Percentiles rank a stretch among this genome's conserved stretches.
These are phyloP conservation scores for Laspeyria flexula DNA, from an alignment of 2,888 invertebrate genomes.

Conservation along the genomic window DNA sequence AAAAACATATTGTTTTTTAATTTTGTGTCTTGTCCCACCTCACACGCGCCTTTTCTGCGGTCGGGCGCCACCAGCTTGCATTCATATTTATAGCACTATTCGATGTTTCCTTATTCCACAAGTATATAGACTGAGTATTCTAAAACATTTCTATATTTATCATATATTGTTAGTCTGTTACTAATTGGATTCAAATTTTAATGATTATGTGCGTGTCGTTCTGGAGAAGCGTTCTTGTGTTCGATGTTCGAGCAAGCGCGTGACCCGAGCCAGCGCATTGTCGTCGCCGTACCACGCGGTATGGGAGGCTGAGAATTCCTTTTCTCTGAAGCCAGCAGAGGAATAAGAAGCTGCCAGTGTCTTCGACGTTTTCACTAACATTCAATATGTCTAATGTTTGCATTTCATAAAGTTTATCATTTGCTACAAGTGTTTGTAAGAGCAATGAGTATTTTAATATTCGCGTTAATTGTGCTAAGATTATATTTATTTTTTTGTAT, in stretches of 20 bases:
- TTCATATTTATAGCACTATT: slow-evolving; percentile 44
- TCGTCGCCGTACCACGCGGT: slow-evolving; percentile 52
- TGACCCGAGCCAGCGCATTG: slow-evolving; percentile 19
- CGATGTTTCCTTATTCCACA: slow-evolving; percentile 45
- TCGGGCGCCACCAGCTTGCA: slow-evolving; percentile 40
- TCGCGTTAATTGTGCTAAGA: slow-evolving; percentile 54
- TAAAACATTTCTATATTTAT: slow-evolving; percentile 41
- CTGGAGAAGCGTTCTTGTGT: slow-evolving; percentile 44
- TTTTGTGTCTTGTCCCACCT: slow-evolving; percentile 47
- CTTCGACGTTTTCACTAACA: slow-evolving; percentile 19
- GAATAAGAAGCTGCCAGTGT: slow-evolving; percentile 74
- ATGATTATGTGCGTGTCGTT: slow-evolving; percentile 30
- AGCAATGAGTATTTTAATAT: slow-evolving; percentile 47
- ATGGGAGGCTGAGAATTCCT: slow-evolving; percentile 70
- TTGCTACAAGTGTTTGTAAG: slow-evolving; percentile 43
- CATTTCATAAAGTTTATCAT: slow-evolving; percentile 41
- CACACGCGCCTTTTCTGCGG: slow-evolving; percentile 42
- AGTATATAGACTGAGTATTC: slow-evolving; percentile 52
- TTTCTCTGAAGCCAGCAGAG: slow-evolving; percentile 82
- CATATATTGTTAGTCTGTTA: slow-evolving; percentile 22
- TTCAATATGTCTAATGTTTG: slow-evolving; percentile 38
- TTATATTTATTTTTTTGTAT: slow-evolving; percentile 79
- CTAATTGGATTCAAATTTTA: slow-evolving; percentile 6
- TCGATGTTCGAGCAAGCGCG: slow-evolving; percentile 48
- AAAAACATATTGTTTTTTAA: slow-evolving; percentile 49